Percentiles rank a stretch among this genome's conserved stretches.
These are phyloP conservation scores for Notarius lentiginosus DNA, from an alignment of 2,113 vertebrate species.

Conservation along the genomic window DNA sequence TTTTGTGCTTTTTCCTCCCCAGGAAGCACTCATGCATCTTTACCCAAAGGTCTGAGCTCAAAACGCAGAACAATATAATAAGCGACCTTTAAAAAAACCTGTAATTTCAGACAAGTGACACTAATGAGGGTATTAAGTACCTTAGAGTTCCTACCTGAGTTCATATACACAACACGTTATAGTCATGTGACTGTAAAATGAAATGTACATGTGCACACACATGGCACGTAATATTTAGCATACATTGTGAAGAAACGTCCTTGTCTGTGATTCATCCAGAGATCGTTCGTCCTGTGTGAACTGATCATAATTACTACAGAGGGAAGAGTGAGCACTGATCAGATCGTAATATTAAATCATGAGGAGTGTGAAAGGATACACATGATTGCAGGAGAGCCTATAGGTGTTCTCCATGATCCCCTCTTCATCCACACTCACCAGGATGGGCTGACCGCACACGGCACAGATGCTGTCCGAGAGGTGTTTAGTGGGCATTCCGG, in stretches of 20 bases:
- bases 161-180: not conserved
- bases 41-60: not conserved
- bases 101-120: not conserved
- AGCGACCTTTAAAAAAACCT: not conserved
- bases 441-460: constrained; percentile 93
- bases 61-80: too few species aligned
- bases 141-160: not conserved
- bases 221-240: not conserved
- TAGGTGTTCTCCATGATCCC: constrained; percentile 99
- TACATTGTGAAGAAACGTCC: too few species aligned
- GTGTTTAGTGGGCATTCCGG: constrained; percentile 97
- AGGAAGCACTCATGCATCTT: not conserved
- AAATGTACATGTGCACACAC: not conserved
- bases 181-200: not conserved
- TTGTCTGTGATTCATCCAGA: not conserved
- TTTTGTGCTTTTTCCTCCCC: not conserved
- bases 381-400: constrained; percentile 94
- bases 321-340: not conserved
- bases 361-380: constrained; percentile 83
- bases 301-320: too few species aligned
- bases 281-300: too few species aligned
- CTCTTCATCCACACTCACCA: constrained; percentile 94
- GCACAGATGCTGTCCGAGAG: constrained; percentile 94
- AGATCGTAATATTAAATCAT: not conserved
- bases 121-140: not conserved